A percentile compares a stretch with the other conserved stretches of the same genome.
phyloP scores from a whole-genome alignment of 2,888 invertebrate species.

The Eupithecia pulchellata region DNA sequence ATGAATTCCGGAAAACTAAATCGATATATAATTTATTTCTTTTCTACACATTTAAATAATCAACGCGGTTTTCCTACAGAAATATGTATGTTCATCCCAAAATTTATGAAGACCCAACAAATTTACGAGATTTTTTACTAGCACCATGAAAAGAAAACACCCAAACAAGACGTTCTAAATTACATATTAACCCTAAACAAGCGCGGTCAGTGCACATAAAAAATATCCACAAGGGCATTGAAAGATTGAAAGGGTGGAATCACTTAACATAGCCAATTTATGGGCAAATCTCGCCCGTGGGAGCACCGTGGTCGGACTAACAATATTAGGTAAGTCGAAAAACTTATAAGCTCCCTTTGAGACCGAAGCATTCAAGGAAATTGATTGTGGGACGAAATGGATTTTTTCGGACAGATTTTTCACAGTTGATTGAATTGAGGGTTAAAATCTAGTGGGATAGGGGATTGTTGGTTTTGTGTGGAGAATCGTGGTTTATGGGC shows the following conservation, averaged over 20 bases:
- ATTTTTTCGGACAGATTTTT: constrained; percentile 44
- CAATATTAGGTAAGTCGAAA: constrained; percentile 76
- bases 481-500: not conserved
- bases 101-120: constrained; percentile 9
- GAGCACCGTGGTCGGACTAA: constrained; percentile 80
- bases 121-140: constrained; percentile 18
- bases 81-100: not conserved
- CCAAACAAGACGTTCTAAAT: constrained; percentile 49
- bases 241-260: constrained; percentile 84
- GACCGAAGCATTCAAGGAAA: constrained; percentile 55
- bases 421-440: constrained; percentile 44
- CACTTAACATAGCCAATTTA: constrained; percentile 82
- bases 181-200: constrained; percentile 63
- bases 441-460: constrained; percentile 17
- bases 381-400: constrained; percentile 49
- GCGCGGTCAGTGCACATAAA: constrained; percentile 59
- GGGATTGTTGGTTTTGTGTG: constrained; percentile 16
- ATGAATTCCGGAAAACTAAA: not conserved
- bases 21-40: not conserved
- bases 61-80: not conserved
- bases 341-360: constrained; percentile 70
- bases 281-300: constrained; percentile 80
- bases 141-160: constrained; percentile 39
- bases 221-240: constrained; percentile 78
- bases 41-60: not conserved